Conservation (phyloP, 2,888 invertebrate genomes). For the Cantharis rufa region DNA sequence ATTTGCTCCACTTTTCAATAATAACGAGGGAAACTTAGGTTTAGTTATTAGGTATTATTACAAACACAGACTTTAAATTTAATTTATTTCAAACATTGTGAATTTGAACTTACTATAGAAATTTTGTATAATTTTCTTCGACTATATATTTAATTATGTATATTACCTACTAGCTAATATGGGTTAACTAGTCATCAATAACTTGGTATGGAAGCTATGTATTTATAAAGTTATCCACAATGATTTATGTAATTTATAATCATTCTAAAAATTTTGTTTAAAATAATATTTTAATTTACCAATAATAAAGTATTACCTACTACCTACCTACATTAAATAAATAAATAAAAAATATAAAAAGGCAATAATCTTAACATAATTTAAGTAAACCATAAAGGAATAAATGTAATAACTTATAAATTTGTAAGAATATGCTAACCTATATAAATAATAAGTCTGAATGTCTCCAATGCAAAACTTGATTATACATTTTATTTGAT, state of each 20-base stretch:
- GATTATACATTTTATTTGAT: not conserved
- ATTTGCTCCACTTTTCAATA: too few relatives aligned
- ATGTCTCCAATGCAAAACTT: not conserved
- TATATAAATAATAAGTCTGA: not conserved
- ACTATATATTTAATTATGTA: too few relatives aligned
- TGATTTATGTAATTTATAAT: not conserved
- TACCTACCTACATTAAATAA: conserved; percentile 30
- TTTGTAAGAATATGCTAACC: conserved; percentile 25
- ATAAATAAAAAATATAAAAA: conserved; percentile 34
- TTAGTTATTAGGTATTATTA: too few relatives aligned
- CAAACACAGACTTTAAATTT: too few relatives aligned
- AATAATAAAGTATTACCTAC: not conserved
- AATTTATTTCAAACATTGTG: too few relatives aligned
- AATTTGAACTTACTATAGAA: too few relatives aligned
- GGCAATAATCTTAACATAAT: conserved; percentile 41
- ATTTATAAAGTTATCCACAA: not conserved
- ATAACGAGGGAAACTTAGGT: too few relatives aligned
- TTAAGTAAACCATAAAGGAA: conserved; percentile 34
- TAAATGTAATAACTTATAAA: conserved; percentile 32
- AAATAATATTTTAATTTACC: conserved; percentile 1
- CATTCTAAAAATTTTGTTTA: not conserved
- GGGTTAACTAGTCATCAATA: too few relatives aligned
- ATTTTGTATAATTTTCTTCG: too few relatives aligned
- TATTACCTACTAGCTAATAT: too few relatives aligned
- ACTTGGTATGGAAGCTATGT: too few relatives aligned